Base-by-base conservation (phyloP, 2,113 vertebrate genomes). In the Gopherus evgoodei region DNA sequence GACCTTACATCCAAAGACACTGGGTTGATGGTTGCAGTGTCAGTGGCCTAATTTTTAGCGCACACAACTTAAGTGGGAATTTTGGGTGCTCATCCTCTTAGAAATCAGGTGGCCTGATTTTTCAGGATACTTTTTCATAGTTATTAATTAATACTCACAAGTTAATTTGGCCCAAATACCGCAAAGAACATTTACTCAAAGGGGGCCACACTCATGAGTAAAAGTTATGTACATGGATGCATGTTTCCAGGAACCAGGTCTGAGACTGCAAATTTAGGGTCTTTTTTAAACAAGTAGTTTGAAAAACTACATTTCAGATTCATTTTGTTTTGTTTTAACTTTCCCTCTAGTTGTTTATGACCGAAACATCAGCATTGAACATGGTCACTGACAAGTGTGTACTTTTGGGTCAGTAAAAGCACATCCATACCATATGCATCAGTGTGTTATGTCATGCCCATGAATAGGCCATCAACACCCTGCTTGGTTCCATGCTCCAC, bases 91-190 rank as follows among this genome's bases (percentile, higher is more conserved):
- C 85, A 95, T 96, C 92, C 94, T 95, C 53, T 47, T 95, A 95
- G 94, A 96, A 92, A 11, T 57, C 88, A 29, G 35, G 81, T 79
- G 90, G 94, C 81, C 96, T 96, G 93, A 59, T 79, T 95, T 95
- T 81, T 83, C 85, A 92, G 93, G 72, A 65, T 29, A 0, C 90
- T 62, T 85, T 19, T 86, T n/a, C 83, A 93, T 97, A 96, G 88
- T 89, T 94, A 29, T 89, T 95, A 81, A 12, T 92, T 92, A 94
- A 92, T 95, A n/a, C 94, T 72, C 95, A 75, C 93, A 94, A 89
- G 94, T 90, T 92, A 96, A 75, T 91, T 50, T 47, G 75, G 75
- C 92, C 56, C 72, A 9, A 95, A 13, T 14, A 31, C 83, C 90
- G 54, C 88, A 93, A 25, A 95, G 91, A 57, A 2, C 12, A 13